These are phyloP conservation scores for Tetheella fluctuosa DNA, from an alignment of 2,888 invertebrate genomes.

Conservation along the genomic window DNA sequence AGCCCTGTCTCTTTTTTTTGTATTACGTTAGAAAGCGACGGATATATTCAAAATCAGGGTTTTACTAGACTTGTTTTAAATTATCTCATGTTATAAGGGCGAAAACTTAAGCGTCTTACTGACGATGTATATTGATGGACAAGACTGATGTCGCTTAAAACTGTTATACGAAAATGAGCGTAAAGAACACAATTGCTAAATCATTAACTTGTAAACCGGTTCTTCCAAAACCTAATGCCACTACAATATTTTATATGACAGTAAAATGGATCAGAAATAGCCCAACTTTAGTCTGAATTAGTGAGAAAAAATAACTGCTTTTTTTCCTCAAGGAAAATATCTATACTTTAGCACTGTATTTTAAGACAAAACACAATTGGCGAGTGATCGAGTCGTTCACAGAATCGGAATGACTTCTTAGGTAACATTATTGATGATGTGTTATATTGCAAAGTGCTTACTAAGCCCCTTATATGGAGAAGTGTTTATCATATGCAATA, in stretches of 20 bases:
- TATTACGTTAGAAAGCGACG: no score
- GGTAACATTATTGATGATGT: slow-evolving; percentile 20
- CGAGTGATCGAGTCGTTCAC: slow-evolving; percentile 28
- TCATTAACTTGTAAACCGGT: background rate
- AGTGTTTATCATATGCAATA: slow-evolving; percentile 63
- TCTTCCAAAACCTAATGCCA: background rate
- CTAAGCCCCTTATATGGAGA: slow-evolving; percentile 56
- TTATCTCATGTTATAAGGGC: no score
- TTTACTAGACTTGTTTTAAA: no score
- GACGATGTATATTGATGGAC: no score
- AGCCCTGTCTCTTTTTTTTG: no score
- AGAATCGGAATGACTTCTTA: slow-evolving; percentile 19
- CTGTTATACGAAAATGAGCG: no score
- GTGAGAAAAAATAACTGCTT: background rate
- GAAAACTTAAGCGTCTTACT: no score
- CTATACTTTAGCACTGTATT: background rate
- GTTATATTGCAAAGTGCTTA: slow-evolving; percentile 43
- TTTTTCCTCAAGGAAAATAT: background rate
- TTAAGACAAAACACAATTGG: slow-evolving; percentile 30
- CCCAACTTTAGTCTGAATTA: background rate
- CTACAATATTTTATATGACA: background rate
- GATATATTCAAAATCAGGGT: no score
- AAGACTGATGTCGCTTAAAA: no score
- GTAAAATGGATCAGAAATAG: background rate
- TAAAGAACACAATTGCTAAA: no score